Conservation (phyloP, 1,140 invertebrate species). For the Brachionus rotundiformis region DNA sequence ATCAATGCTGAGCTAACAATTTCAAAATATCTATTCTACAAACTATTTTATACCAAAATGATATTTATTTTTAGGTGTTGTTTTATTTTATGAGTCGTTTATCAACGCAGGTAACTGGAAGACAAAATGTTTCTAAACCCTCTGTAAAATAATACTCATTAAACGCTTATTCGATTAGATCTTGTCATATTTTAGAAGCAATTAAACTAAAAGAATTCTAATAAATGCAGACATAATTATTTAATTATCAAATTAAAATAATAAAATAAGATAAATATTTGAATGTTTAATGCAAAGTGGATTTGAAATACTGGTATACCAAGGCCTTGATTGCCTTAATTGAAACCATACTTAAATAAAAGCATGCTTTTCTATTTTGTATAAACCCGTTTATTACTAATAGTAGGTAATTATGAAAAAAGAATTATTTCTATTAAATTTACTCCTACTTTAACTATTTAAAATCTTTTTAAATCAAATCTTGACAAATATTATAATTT, state of each 20-base stretch:
- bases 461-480: background rate
- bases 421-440: slow-evolving; percentile 2
- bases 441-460: background rate
- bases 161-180: background rate
- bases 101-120: background rate
- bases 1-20: too few relatives aligned
- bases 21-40: background rate
- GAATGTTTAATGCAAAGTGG: background rate
- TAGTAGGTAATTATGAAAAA: background rate
- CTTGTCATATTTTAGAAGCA: background rate
- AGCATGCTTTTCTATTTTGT: background rate
- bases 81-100: background rate
- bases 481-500: background rate
- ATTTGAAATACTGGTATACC: too few relatives aligned
- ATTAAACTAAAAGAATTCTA: background rate
- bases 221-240: background rate
- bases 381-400: background rate
- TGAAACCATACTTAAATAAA: background rate
- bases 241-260: background rate
- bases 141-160: background rate
- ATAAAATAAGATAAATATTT: background rate
- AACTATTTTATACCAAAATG: background rate
- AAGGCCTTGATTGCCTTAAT: too few relatives aligned
- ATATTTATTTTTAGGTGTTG: background rate
- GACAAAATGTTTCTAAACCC: background rate